phyloP scores from a whole-genome alignment of 2,797 vertebrate species.

The Scleropages formosus region DNA sequence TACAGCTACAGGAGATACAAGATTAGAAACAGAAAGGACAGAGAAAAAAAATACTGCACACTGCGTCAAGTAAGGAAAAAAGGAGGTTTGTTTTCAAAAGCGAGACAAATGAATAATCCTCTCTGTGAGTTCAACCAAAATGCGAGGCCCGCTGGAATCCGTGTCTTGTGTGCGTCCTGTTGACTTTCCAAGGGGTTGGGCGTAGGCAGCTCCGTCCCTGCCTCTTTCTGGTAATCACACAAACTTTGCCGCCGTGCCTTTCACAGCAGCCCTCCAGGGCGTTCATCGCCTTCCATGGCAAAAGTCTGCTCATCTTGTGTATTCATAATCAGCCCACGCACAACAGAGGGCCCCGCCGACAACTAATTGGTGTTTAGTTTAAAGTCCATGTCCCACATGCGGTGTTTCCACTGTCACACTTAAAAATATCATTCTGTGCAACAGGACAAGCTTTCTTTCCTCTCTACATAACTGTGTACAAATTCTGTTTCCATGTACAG shows the following conservation, averaged over 20 bases:
- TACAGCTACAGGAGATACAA: conserved; percentile 6
- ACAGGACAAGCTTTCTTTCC: background rate
- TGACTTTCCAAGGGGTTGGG: conserved; percentile 45
- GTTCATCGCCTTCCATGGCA: background rate
- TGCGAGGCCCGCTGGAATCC: conserved; percentile 37
- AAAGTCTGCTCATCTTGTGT: background rate
- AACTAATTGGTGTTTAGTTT: background rate
- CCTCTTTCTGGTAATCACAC: conserved; percentile 20
- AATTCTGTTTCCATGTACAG: background rate
- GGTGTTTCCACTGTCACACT: background rate
- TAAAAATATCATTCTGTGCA: background rate
- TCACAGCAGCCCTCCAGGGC: background rate
- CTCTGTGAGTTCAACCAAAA: conserved; percentile 41
- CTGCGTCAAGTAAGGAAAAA: conserved; percentile 36
- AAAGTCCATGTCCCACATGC: too few species aligned
- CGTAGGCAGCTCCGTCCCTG: background rate
- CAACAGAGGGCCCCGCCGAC: background rate
- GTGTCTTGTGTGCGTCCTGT: conserved; percentile 38
- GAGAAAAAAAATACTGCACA: conserved; percentile 33
- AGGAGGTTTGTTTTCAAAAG: conserved; percentile 38
- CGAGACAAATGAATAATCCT: conserved; percentile 40
- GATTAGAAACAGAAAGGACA: conserved; percentile 27
- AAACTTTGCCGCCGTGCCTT: conserved; percentile 6
- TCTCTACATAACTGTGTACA: background rate
- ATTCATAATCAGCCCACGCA: background rate